phyloP scores from a whole-genome alignment of 2,113 vertebrate species.

The Brachionichthys hirsutus region DNA sequence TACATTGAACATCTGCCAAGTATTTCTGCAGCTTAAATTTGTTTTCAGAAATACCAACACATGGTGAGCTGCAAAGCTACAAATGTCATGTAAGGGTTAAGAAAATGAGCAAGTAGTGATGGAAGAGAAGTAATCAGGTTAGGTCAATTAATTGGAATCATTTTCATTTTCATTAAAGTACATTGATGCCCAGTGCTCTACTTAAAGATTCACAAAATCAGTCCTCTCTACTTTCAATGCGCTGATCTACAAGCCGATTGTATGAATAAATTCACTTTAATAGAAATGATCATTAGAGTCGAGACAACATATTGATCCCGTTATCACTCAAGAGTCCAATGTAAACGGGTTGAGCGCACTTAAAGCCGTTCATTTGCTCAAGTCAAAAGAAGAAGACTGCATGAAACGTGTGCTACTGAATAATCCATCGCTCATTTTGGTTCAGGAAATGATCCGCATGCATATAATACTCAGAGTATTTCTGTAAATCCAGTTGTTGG shows the following conservation, averaged over 20 bases:
- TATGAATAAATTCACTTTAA: slow-evolving; percentile 3
- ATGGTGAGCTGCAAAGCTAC: no score
- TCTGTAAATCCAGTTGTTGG: neutral
- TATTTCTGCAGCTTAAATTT: no score
- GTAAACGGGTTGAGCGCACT: slow-evolving; percentile 17
- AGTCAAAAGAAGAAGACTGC: slow-evolving; percentile 14
- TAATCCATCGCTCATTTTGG: neutral
- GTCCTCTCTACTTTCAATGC: neutral
- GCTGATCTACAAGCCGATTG: neutral
- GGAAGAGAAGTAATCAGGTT: no score
- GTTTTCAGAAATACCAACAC: no score
- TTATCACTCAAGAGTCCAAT: slow-evolving; percentile 26
- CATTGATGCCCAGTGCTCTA: no score
- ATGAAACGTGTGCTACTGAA: neutral
- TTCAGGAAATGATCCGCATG: no score
- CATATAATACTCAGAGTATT: neutral
- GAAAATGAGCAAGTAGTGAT: no score
- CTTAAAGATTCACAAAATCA: neutral
- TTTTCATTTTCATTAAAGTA: no score
- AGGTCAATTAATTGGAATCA: no score
- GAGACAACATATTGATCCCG: slow-evolving; percentile 13
- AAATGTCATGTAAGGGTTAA: no score
- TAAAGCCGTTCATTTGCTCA: slow-evolving; percentile 25
- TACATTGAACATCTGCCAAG: no score
- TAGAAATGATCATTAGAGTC: slow-evolving; percentile 19